Evolutionary conservation across 2,113 vertebrate genomes (phyloP), one percentile per base, ranked within the genome.

Genomic region (Leptobrachium leishanense): DNA sequence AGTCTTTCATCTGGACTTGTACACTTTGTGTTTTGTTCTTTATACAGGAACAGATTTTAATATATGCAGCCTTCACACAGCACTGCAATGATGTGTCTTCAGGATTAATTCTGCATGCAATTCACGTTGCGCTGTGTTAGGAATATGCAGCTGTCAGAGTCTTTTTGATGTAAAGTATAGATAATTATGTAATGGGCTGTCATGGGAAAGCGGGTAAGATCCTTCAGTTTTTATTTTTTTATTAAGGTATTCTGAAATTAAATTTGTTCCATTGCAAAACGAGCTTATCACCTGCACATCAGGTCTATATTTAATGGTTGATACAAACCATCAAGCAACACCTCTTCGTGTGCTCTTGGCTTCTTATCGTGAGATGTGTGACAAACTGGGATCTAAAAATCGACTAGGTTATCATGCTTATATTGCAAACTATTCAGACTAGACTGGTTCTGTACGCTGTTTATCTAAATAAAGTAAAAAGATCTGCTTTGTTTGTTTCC

Each of bases 111-210:
- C 31, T 42, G 6, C n/a, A 6, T 7, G 3, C 67, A 67, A 44
- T 75, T 75, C 55, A 64, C 68, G 54, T 79, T 31, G 13, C 31
- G 12, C 54, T 50, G 54, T 46, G 2, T 63, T 46, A 77, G n/a
- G 5, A 46, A 46, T n/a, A 77, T 71, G 39, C 8, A 72, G 68
- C 76, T 72, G 68, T 71, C 57, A 65, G 43, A 72, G 46, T 6
- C 41, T 72, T 40, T 13, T 11, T 64, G 8, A 53, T 3, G 46
- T 13, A 43, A 69, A 69, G 54, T 0, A 46, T 15, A 79, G 39
- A 64, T 70, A 70, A 70, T 13, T 59, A 10, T 65, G 20, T 64
- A 72, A 64, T 72, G 54, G 6, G 5, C 63, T 75, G 65, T 63
- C 75, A 68, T 77, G 43, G 3, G 50, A 8, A 4, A 70, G 13